Evolutionary conservation across 2,888 invertebrate species (phyloP), one percentile per base, ranked within the genome.

Genomic region (Cyrtodaria siliqua): DNA sequence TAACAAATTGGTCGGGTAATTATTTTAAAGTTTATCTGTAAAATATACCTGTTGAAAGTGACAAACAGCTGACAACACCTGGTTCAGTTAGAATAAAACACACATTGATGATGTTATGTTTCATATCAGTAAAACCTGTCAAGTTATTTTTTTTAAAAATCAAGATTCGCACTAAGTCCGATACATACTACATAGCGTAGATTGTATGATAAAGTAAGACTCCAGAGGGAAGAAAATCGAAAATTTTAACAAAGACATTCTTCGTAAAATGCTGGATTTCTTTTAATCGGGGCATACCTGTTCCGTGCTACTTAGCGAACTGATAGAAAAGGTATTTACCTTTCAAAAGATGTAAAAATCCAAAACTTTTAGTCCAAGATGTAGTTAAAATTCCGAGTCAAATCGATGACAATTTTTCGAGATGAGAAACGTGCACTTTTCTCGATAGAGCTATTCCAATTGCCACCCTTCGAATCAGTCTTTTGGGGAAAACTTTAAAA

Each of bases 361-460:
- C 47, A 52, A 75, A 56, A 33, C 33, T 59, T 68, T 59, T 57
- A 55, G 27, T 66, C 44, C 42, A 55, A 55, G 42, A 52, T 24
- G 27, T 42, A 52, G 23, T 40, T 38, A 64, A 70, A 61, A 70
- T 70, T 68, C 47, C 47, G 38, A 29, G 33, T 70, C 49, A 73
- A 79, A 75, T 56, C 52, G 59, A 55, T 63, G 60, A 47, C 77
- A 83, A 67, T 71, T 63, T 33, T 64, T 68, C 38, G 56, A 61
- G 61, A 63, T 57, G 57, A 62, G 69, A 83, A 82, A 85, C 85
- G 83, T 85, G 85, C 85, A 77, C 72, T 76, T 68, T 73, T 80
- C 67, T 78, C 74, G 70, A 66, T 69, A 67, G 26, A 68, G 82
- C 83, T 83, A 60, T 82, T 86, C 50, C 26, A 47, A 60, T 79